Percentiles rank a stretch among this genome's conserved stretches.
Evolutionary conservation across 2,888 invertebrate species (phyloP).

Genomic region (Agonopterix arenella): DNA sequence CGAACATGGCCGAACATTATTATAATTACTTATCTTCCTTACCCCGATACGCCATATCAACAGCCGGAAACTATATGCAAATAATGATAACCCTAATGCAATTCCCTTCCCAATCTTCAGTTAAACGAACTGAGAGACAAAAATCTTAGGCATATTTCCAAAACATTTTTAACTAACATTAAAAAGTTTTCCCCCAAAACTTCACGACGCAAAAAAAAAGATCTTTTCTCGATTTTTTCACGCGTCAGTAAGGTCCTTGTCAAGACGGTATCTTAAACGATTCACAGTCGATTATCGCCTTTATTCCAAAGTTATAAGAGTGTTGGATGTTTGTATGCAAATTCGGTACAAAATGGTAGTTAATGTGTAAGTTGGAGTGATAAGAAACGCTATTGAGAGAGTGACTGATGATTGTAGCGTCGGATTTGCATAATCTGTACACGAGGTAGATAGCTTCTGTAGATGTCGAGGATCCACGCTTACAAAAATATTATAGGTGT

Average conservation of each 20-base stretch:
- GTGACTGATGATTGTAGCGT: constrained; percentile 48
- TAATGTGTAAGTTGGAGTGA: constrained; percentile 34
- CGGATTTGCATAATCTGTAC: constrained; percentile 45
- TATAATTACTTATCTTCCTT: too few relatives aligned
- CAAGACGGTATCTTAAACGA: constrained; percentile 22
- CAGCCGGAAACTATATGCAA: too few relatives aligned
- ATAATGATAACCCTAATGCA: too few relatives aligned
- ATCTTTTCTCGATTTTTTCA: constrained; percentile 26
- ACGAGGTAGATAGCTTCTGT: not conserved
- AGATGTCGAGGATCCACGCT: not conserved
- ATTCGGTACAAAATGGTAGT: constrained; percentile 15
- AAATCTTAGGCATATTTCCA: not conserved
- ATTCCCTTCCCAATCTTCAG: too few relatives aligned
- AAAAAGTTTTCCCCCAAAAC: not conserved
- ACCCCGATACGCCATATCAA: too few relatives aligned
- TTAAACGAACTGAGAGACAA: not conserved
- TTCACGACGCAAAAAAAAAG: constrained; percentile 13
- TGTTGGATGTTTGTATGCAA: constrained; percentile 1
- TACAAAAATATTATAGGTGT: too few relatives aligned
- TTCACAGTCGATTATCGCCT: constrained; percentile 14
- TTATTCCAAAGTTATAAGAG: constrained; percentile 10
- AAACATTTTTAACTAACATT: not conserved
- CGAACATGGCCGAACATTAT: too few relatives aligned
- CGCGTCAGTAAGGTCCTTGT: constrained; percentile 28
- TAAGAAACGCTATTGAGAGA: constrained; percentile 49